Evolutionary conservation across 2,113 vertebrate genomes (phyloP), one percentile per base, ranked within the genome.

Genomic region (Megatriorchis doriae): DNA sequence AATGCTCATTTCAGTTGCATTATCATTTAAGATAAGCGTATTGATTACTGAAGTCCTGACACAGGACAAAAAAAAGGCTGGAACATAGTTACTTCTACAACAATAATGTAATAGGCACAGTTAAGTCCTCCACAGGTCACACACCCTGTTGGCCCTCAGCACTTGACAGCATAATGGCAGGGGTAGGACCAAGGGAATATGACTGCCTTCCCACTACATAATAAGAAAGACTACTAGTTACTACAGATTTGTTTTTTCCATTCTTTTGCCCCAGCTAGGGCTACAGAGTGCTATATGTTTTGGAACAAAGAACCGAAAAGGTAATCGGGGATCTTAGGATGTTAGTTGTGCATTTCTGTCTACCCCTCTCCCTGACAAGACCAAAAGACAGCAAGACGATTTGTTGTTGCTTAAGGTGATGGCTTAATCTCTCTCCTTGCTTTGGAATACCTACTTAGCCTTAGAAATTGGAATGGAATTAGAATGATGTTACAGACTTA

Each of bases 81-180:
- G 38, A 65, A 43, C 62, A 65, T 12, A 31, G 53, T 48, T 66
- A n/a, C 34, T 38, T 22, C 32, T 59, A 50, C 22, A 85, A 20
- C 14, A 65, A 31, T 13, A 67, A 27, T 7, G 7, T 17, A 62
- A 53, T 3, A n/a, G 38, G 59, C 45, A 66, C 13, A 43, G 23
- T 29, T 29, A 67, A 80, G 48, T 27, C 31, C 40, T 67, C 66
- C 62, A 38, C 19, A 18, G 47, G 29, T 42, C 36, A 55, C 32
- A 21, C 21, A 29, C 10, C 3, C 10, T 34, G 61, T 59, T 3
- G 0, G 27, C 27, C 34, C 48, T 65, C 68, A 74, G 43, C 47
- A 38, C 11, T 32, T 6, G 0, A 40, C 21, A 88, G 42, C 9
- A 3, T 4, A 56, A 48, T 1, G 10, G 38, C 36, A 78, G 14